These are phyloP conservation scores for Monopterus albus DNA, from an alignment of 2,113 vertebrate species.

Conservation along the genomic window DNA sequence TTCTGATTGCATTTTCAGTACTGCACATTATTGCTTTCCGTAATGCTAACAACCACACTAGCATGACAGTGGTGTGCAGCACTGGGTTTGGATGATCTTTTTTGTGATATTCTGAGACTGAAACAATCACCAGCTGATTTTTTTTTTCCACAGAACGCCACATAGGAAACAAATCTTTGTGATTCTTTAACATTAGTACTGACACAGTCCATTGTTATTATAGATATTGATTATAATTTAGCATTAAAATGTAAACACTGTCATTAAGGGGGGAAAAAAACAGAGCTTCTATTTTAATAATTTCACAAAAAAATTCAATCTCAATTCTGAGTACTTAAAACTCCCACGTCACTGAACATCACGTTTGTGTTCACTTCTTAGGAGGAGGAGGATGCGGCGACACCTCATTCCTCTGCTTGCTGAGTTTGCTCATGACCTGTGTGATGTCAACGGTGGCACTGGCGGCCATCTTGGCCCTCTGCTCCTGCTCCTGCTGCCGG, in stretches of 20 bases:
- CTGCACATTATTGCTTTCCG: too few relatives aligned
- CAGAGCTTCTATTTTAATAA: background rate
- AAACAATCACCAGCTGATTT: too few relatives aligned
- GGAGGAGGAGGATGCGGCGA: conserved; percentile 22
- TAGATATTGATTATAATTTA: too few relatives aligned
- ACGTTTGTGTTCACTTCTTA: conserved; percentile 20
- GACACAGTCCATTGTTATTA: too few relatives aligned
- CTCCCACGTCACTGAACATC: background rate
- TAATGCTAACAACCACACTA: too few relatives aligned
- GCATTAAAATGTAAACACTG: background rate
- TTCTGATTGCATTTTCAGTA: too few relatives aligned
- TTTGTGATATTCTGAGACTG: too few relatives aligned
- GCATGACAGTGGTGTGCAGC: too few relatives aligned
- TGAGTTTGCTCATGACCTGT: conserved; percentile 99
- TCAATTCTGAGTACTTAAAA: background rate
- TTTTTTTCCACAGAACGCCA: too few relatives aligned
- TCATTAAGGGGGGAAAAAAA: background rate
- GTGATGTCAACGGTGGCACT: conserved; percentile 92
- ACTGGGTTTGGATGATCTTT: too few relatives aligned
- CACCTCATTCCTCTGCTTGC: conserved; percentile 84
- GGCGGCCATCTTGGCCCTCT: conserved; percentile 89
- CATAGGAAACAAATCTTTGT: too few relatives aligned
- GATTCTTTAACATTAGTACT: too few relatives aligned
- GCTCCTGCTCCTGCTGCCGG: conserved; percentile 91
- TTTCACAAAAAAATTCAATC: background rate